Conservation (phyloP, 2,797 vertebrate genomes). For the Arrhamphus sclerolepis region DNA sequence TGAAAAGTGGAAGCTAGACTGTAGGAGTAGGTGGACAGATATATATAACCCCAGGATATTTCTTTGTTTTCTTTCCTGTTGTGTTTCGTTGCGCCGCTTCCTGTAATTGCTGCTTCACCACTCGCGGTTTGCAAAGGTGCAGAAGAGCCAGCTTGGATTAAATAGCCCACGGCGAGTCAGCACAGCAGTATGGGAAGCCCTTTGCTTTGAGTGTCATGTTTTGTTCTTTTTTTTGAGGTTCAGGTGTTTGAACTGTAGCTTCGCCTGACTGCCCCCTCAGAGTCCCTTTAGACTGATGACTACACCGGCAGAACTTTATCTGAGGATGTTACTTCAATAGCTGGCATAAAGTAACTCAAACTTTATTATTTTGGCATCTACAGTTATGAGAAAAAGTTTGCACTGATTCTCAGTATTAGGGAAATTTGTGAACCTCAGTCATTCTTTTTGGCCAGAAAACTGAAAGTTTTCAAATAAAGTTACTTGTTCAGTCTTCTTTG, state of each 20-base stretch:
- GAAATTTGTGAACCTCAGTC: too few species aligned
- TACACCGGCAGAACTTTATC: slow-evolving; percentile 51
- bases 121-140: slow-evolving; percentile 47
- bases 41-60: slow-evolving; percentile 53
- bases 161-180: slow-evolving; percentile 60
- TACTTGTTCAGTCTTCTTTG: too few species aligned
- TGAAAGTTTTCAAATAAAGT: too few species aligned
- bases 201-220: slow-evolving; percentile 68
- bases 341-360: slow-evolving; percentile 17
- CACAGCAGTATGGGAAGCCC: slow-evolving; percentile 51
- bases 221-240: slow-evolving; percentile 63
- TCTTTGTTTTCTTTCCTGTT: slow-evolving; percentile 26
- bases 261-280: slow-evolving; percentile 42
- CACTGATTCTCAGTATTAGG: too few species aligned
- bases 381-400: too few species aligned
- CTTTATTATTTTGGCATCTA: slow-evolving; percentile 3
- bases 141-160: slow-evolving; percentile 59
- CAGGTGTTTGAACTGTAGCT: slow-evolving; percentile 52
- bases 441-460: too few species aligned
- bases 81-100: slow-evolving; percentile 56
- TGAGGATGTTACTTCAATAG: slow-evolving; percentile 34
- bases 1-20: slow-evolving; percentile 37
- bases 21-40: slow-evolving; percentile 55
- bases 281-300: slow-evolving; percentile 58
- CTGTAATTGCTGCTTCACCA: slow-evolving; percentile 62